phyloP scores from a whole-genome alignment of 2,888 invertebrate genomes.

The Rotaria macrura region DNA sequence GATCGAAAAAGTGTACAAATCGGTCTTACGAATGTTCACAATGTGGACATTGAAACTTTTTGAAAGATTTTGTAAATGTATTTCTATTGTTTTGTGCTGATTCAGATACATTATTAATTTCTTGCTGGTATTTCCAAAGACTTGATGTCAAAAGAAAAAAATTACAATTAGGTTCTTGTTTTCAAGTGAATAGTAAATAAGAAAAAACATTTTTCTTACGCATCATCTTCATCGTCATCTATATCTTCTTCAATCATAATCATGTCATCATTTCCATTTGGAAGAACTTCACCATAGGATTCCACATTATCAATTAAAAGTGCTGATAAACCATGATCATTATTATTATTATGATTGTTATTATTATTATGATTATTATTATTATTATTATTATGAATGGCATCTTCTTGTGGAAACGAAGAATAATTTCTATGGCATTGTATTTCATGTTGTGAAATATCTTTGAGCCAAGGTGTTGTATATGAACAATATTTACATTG shows the following conservation, averaged over 20 bases:
- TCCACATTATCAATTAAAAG: neutral
- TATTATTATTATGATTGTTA: neutral
- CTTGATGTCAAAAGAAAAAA: neutral
- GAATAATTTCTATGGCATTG: neutral
- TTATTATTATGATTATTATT: neutral
- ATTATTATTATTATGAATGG: neutral
- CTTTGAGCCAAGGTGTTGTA: neutral
- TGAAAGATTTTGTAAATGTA: neutral
- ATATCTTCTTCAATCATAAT: conserved; percentile 4
- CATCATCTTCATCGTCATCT: conserved; percentile 15
- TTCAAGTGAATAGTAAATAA: neutral
- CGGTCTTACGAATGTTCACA: neutral
- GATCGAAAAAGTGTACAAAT: too few species aligned
- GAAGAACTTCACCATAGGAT: neutral
- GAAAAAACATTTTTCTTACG: neutral
- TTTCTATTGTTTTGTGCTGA: neutral
- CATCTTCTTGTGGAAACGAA: neutral
- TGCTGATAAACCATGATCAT: neutral
- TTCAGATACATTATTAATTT: neutral
- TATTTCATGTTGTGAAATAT: neutral
- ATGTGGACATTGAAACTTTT: conserved; percentile 18
- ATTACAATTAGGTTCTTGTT: neutral
- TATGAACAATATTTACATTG: conserved; percentile 18
- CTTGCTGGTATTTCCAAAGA: conserved; percentile 4
- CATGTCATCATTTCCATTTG: neutral